phyloP scores from a whole-genome alignment of 2,888 invertebrate genomes.

The Temnothorax unifasciatus region DNA sequence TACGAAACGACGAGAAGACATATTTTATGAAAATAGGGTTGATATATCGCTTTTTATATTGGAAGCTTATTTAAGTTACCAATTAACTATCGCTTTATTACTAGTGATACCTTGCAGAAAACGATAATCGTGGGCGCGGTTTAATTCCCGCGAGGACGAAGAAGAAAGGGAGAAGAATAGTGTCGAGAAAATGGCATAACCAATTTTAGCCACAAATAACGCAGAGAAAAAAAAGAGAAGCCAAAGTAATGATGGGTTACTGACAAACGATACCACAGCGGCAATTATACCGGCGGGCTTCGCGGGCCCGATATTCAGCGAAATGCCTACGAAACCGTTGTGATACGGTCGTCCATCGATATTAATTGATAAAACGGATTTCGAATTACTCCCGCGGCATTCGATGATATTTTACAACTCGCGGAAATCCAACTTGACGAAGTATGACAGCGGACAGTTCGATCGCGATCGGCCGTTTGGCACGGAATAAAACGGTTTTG shows the following conservation, averaged over 20 bases:
- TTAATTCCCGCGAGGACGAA: neutral
- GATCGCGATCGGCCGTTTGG: conserved; percentile 27
- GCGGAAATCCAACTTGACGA: conserved; percentile 40
- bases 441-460: conserved; percentile 45
- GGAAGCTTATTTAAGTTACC: neutral
- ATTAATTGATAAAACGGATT: conserved; percentile 57
- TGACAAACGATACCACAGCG: conserved; percentile 62
- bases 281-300: conserved; percentile 58
- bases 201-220: conserved; percentile 42
- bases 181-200: conserved; percentile 48
- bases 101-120: neutral
- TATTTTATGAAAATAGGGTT: neutral
- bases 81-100: conserved; percentile 33
- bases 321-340: conserved; percentile 42
- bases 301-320: conserved; percentile 31
- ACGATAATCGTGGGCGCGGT: conserved; percentile 17
- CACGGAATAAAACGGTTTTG: conserved; percentile 37
- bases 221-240: conserved; percentile 18
- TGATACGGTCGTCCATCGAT: conserved; percentile 45
- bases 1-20: neutral
- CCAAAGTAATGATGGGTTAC: conserved; percentile 61
- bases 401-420: conserved; percentile 51
- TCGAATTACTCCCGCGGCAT: conserved; percentile 48
- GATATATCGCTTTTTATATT: conserved; percentile 3
- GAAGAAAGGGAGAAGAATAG: conserved; percentile 26